These are phyloP conservation scores for Clamator glandarius DNA, from an alignment of 2,797 vertebrate genomes.

Conservation along the genomic window DNA sequence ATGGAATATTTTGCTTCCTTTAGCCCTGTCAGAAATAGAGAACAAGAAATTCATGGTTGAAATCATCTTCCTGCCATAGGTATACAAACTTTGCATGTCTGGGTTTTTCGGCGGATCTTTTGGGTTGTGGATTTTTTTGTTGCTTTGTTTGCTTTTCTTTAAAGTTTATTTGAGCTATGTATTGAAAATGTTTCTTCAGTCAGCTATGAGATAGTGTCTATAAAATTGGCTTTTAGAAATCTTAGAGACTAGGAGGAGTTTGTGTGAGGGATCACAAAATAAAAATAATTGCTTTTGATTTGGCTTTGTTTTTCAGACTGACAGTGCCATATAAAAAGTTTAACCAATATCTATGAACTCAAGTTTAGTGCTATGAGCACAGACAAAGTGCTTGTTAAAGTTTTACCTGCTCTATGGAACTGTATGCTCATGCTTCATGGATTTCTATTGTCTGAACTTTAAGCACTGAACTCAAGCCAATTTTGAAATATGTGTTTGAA, in stretches of 20 bases:
- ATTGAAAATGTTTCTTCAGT: not conserved
- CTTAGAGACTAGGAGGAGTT: not conserved
- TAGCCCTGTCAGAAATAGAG: not conserved
- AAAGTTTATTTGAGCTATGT: fast-evolving
- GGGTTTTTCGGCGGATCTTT: too few species aligned
- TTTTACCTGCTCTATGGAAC: not conserved
- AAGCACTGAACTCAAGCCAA: not conserved
- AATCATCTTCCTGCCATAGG: not conserved
- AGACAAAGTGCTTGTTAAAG: not conserved
- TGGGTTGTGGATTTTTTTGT: too few species aligned
- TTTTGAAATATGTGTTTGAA: not conserved
- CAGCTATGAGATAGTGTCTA: not conserved
- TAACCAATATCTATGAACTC: not conserved
- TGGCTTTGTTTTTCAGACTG: not conserved
- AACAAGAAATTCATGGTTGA: not conserved
- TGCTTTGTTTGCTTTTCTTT: not conserved
- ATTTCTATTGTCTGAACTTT: not conserved
- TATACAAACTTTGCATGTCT: not conserved
- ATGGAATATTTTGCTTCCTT: not conserved
- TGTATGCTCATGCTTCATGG: not conserved
- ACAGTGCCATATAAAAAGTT: not conserved
- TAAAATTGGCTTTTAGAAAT: not conserved
- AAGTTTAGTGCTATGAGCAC: not conserved
- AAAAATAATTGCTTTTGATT: not conserved
- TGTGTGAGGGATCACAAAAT: not conserved